Evolutionary conservation across 64 coral and sea anemone species (phyloP), one percentile per base, ranked within the genome.

Genomic region (Pocillopora verrucosa): DNA sequence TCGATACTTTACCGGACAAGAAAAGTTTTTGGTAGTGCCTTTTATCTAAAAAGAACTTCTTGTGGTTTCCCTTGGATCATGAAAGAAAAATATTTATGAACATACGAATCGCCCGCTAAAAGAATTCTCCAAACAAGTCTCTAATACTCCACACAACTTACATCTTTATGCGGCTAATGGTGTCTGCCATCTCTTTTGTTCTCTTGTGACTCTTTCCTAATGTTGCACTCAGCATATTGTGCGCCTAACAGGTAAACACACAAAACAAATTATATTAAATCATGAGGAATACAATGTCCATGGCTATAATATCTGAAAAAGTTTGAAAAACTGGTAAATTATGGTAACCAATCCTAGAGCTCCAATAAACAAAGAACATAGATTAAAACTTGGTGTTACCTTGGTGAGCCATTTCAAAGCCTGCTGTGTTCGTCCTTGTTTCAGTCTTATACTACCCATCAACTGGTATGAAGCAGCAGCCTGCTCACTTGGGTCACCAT

Each of bases 401-500:
- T 88, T 89, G 4, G 73, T 83, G 12, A 95, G 86, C 24, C 86
- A 89, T 87, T 95, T 91, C 13, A 95, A 67, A 4, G 94, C 94
- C 84, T 78, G 72, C 20, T 95, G 78, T 58, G 59, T 79, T 15
- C 83, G 80, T 16, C 89, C 89, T 24, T 95, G 89, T 74, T 95
- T 95, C 19, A 95, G 61, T 60, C 77, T 70, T 14, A 95, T 89
- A 34, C 89, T 91, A 0, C 94, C 94, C 65, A 95, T 78, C 56
- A 95, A 64, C 30, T 95, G 94, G 41, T 92, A 87, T 13, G 78
- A 83, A 59, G 76, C 88, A 36, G 94, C 94, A 1, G 80, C 79
- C 73, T 89, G 86, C 68, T 79, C 79, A 34, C 94, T 95, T 45
- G 90, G 90, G 36, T 92, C 90, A 9, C 94, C 94, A 86, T 89